Evolutionary conservation across 2,113 vertebrate species (phyloP), one percentile per base, ranked within the genome.

Genomic region (Corythornis vintsioides): DNA sequence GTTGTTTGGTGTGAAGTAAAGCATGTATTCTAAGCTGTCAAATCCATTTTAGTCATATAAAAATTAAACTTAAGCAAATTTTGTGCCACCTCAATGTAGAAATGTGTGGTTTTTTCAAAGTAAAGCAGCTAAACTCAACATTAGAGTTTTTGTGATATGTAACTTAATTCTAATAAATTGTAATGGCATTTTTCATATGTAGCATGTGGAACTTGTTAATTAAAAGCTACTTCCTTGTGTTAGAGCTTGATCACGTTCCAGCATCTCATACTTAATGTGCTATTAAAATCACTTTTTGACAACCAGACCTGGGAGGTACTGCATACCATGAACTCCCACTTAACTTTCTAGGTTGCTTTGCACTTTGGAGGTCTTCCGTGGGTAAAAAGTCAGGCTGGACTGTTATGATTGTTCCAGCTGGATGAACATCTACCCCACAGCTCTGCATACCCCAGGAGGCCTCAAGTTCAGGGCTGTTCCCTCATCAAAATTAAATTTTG

Each of bases 171-270:
- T 87, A 76, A 74, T 70, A 77, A 83, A 91, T 87, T 93, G 83
- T 83, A 88, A 88, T 70, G 89, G 40, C 42, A 71, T 29, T 86
- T 95, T 89, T 91, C 90, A 89, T 92, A 74, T 3, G 4, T 63
- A 81, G 84, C 89, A 96, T 89, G 74, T 96, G 93, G 85, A 95
- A 95, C 89, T 92, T 83, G 71, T 97, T 97, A 95, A 96, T 95
- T 93, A 93, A 93, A 92, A 95, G 59, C 71, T 85, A 91, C 77
- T 91, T 96, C 92, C 94, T 90, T 96, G 63, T 90, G 82, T 83
- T 96, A 52, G 89, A 72, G 94, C 89, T 92, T 94, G 89, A 92
- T 96, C 84, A 70, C 0, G 0, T 91, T 94, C 94, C 92, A 96
- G 82, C 78, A 56, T 87, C 74, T 84, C 82, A 79, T 76, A 89